These are phyloP conservation scores for Cyprinus carpio DNA, from an alignment of 2,113 vertebrate genomes.

Conservation along the genomic window DNA sequence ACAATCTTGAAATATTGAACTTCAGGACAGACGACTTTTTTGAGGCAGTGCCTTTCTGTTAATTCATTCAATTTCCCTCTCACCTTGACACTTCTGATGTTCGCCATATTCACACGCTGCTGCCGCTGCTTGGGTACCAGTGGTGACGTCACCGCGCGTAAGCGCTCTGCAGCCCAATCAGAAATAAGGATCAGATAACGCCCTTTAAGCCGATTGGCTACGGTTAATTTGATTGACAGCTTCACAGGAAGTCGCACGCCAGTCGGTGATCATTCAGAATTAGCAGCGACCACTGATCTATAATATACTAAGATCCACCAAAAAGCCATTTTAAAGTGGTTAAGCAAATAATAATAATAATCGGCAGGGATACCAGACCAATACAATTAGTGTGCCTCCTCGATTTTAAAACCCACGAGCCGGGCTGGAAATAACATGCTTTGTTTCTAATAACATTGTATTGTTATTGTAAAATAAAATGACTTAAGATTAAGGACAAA, in stretches of 20 bases:
- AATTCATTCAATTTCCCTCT: slow-evolving; percentile 50
- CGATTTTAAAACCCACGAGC: too few species aligned
- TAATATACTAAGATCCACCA: neutral
- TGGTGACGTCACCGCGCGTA: neutral
- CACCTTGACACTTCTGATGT: slow-evolving; percentile 79
- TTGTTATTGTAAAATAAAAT: too few species aligned
- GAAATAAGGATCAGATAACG: neutral
- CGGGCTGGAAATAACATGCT: too few species aligned
- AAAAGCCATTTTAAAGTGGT: too few species aligned
- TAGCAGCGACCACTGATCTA: neutral
- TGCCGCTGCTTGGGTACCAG: neutral
- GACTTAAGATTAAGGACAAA: too few species aligned
- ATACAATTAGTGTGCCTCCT: too few species aligned
- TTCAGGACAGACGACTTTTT: neutral
- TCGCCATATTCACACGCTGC: slow-evolving; percentile 71
- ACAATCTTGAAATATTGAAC: neutral
- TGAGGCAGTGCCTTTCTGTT: neutral
- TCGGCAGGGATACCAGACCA: too few species aligned
- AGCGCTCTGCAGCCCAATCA: slow-evolving; percentile 32
- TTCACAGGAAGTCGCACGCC: neutral
- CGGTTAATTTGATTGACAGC: slow-evolving; percentile 15
- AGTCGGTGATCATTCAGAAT: neutral
- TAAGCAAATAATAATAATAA: too few species aligned
- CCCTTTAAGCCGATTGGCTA: slow-evolving; percentile 33
- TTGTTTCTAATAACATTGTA: too few species aligned